Base-by-base conservation (phyloP, 2,888 invertebrate species). In the Drosophila nr. medialis region DNA sequence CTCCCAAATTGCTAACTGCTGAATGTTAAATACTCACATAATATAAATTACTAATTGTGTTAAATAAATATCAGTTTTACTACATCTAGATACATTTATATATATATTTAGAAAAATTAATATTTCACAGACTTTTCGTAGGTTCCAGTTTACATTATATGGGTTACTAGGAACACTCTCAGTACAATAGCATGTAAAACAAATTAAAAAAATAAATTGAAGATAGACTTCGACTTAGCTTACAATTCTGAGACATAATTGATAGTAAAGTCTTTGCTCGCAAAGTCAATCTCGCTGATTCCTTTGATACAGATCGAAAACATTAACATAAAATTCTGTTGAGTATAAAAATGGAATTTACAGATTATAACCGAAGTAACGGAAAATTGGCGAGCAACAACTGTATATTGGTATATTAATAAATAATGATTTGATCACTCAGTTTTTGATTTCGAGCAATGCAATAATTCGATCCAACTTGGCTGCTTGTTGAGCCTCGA, bases 401-500 rank as follows among this genome's bases (percentile, higher is more conserved):
- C 8, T n/a, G 54, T 24, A 11, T 32, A 53, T n/a, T 42, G 2
- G 1, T 64, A 4, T 24, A 42, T 54, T 45, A 11, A n/a, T 48
- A n/a, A 1, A 29, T 53, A 10, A 27, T n/a, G n/a, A 64, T 64
- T 54, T 6, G 8, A 70, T 53, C 1, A 50, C 11, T 68, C 56
- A 68, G 48, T 51, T 58, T 42, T 66, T 67, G 15, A 68, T 84
- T 71, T 90, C 81, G 18, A 92, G 81, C 53, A 91, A 49, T 29
- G 68, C 77, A 42, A 92, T 69, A 38, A 93, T 91, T 77, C 74
- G 78, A 49, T 92, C 84, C 1, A 93, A 60, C 65, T 92, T 93
- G 15, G 74, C 64, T 24, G 82, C 78, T 60, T 92, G 92, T 21
- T 81, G 62, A 30, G 81, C 58, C 53, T 92, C 91, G 38, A 91